Base-by-base conservation (phyloP, 30 jellyfish, hydroid and myxozoan species). In the Hydractinia echinata region DNA sequence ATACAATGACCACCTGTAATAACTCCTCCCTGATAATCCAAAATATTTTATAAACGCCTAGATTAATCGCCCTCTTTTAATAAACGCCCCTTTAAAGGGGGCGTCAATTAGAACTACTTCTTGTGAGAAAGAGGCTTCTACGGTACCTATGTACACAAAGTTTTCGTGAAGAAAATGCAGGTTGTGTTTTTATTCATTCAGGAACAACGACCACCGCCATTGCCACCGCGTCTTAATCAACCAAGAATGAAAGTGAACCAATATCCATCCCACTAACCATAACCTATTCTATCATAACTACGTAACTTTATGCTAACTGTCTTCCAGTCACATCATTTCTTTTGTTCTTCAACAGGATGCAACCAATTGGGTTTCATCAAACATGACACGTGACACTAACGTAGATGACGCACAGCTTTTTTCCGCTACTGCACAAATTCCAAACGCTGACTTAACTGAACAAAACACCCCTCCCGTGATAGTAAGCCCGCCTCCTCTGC, bases 401-500 rank as follows among this genome's bases (percentile, higher is more conserved):
- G 76, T 39, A 13, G 48, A 49, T 54, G 73, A 50, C 51, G 49
- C 19, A 14, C 9, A 49, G 13, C 74, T 76, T 76, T 76, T 76
- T 20, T 51, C 84, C 14, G 73, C 50, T 13, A 49, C 74, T 18
- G 52, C 54, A 8, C 74, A 64, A 7, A 30, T 30, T 30, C 6
- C 74, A 6, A 8, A 64, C 74, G 39, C 19, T 64, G 39, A 51
- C 18, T 7, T 51, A 51, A 51, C 19, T 7, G 39, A 51, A 64
- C 19, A 64, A n/a, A 6, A 6, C 19, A 44, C 74, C 20, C 98
- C 98, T 20, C 19, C 78, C 44, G 86, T 69, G 50, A 84, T 87
- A 10, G 8, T 76, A 13, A 71, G 88, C 68, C 96, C 98, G 15
- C 98, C 98, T 15, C 98, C 98, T 13, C 79, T 92, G 51, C 98